A percentile compares a stretch with the other conserved stretches of the same genome.
Evolutionary conservation across 2,113 vertebrate species (phyloP).

Genomic region (Protomyctophum bolini): DNA sequence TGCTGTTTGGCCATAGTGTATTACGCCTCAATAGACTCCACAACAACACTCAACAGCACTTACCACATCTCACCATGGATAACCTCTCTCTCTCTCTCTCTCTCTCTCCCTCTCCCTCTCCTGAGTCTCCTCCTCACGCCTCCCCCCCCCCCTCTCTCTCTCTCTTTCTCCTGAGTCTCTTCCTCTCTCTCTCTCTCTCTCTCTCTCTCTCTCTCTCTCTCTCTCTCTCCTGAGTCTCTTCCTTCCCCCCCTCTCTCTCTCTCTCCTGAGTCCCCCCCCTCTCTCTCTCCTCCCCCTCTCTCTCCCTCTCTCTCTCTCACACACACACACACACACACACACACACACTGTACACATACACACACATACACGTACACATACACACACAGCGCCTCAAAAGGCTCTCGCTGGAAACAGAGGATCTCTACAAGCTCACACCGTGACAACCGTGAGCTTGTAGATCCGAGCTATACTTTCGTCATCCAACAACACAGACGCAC

Average conservation of each 20-base stretch:
- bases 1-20: slow-evolving; percentile 21
- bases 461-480: too few species aligned
- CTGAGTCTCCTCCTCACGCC: slow-evolving; percentile 23
- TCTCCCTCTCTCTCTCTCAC: not conserved
- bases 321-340: too few species aligned
- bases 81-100: slow-evolving; percentile 14
- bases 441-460: too few species aligned
- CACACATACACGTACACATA: too few species aligned
- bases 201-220: slow-evolving; percentile 2
- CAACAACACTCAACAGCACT: slow-evolving; percentile 51
- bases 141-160: slow-evolving; percentile 4
- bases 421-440: too few species aligned
- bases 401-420: too few species aligned
- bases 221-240: too few species aligned
- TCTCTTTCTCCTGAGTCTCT: slow-evolving; percentile 23
- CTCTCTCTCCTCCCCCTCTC: slow-evolving; percentile 21
- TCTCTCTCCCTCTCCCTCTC: slow-evolving; percentile 3
- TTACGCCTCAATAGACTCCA: slow-evolving; percentile 24
- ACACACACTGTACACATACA: too few species aligned
- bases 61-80: slow-evolving; percentile 41
- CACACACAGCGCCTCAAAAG: too few species aligned
- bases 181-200: slow-evolving; percentile 1
- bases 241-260: slow-evolving; percentile 5
- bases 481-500: too few species aligned
- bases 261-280: too few species aligned